phyloP scores from a whole-genome alignment of 2,113 vertebrate species.

The Corapipo altera region DNA sequence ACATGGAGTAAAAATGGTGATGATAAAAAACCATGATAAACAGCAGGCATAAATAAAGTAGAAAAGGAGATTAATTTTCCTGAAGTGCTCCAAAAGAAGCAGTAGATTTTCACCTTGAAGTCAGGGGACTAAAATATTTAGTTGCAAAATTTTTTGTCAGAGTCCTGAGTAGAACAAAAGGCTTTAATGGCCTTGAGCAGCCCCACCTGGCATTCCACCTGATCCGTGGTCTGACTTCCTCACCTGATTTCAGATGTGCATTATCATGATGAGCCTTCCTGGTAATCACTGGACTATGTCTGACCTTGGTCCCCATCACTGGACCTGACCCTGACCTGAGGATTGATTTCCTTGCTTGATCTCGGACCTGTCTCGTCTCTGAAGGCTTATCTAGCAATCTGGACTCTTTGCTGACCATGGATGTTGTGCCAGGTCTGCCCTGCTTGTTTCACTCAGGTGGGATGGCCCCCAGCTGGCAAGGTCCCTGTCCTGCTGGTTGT shows the following conservation, averaged over 20 bases:
- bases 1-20: not conserved
- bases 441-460: not conserved
- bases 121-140: not conserved
- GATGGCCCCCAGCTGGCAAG: not conserved
- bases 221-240: not conserved
- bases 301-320: not conserved
- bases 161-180: not conserved
- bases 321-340: not conserved
- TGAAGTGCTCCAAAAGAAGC: not conserved
- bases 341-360: not conserved
- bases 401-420: too few relatives aligned
- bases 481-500: not conserved
- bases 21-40: not conserved
- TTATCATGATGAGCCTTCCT: not conserved
- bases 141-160: not conserved
- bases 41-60: not conserved
- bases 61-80: not conserved
- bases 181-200: not conserved
- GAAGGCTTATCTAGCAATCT: not conserved
- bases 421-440: not conserved
- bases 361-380: not conserved
- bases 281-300: not conserved
- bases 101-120: not conserved
- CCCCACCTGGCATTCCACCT: not conserved
- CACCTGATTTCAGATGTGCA: not conserved